phyloP scores from a whole-genome alignment of 2,113 vertebrate genomes.

The Empidonax alnorum region DNA sequence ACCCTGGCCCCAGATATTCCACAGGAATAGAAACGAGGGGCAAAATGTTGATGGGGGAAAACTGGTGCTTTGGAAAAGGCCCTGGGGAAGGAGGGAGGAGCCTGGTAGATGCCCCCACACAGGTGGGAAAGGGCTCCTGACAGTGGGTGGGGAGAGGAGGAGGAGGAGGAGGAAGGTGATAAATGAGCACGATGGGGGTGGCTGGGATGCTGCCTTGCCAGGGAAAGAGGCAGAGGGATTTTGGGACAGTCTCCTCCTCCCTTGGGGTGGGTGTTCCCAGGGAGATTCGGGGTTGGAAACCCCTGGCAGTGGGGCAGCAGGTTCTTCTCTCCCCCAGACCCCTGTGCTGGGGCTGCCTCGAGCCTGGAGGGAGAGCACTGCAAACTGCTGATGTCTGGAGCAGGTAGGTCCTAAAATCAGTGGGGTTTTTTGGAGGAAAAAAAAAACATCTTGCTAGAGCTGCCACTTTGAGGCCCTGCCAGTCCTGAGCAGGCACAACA shows the following conservation, averaged over 20 bases:
- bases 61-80: background rate
- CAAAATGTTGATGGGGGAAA: accelerated
- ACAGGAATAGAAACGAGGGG: accelerated
- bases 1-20: background rate
- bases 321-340: no score
- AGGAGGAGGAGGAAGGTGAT: background rate
- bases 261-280: no score
- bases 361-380: background rate
- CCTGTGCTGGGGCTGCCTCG: background rate
- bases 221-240: background rate
- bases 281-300: accelerated
- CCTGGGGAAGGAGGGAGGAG: background rate
- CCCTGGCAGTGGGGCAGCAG: accelerated
- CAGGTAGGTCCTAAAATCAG: background rate
- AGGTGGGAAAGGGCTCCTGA: background rate
- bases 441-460: background rate
- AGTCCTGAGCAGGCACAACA: accelerated
- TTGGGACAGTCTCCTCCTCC: background rate
- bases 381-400: background rate
- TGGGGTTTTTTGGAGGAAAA: background rate
- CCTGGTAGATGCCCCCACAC: accelerated
- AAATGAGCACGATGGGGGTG: background rate
- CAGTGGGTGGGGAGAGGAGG: background rate
- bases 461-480: accelerated
- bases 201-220: background rate